Evolutionary conservation across 1,140 invertebrate species (phyloP), one percentile per base, ranked within the genome.

Genomic region (Achatina immaculata): DNA sequence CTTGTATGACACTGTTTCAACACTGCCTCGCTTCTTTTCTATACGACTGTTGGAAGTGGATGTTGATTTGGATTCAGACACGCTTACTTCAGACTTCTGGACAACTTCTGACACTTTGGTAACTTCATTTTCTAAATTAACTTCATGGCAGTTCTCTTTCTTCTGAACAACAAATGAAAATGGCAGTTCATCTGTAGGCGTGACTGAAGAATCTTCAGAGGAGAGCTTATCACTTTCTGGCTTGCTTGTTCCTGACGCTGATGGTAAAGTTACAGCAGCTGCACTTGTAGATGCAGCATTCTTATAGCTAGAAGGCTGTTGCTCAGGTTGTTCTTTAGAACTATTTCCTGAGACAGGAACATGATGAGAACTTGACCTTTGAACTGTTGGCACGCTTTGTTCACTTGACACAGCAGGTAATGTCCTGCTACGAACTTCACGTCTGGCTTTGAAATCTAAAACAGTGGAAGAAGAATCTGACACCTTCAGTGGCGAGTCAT

Each of bases 351-450:
- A 43, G 66, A 65, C 24, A n/a, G 76, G 72, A 16, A 68, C 73
- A 48, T 71, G 42, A 65, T 80, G 81, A 43, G 78, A 83, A 55
- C 74, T 83, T 62, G 82, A 68, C 68, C 81, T 75, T 80, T 85
- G 83, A 11, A 83, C 77, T 48, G 42, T 77, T 31, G 65, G 40
- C 24, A 78, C n/a, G 42, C 42, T 69, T 48, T 81, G 62, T 51
- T 85, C 68, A 51, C 43, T 43, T 62, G 71, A 31, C n/a, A 81
- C 82, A 55, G 83, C 83, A 74, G 88, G 87, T 21, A 89, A 75
- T 6, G 88, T 89, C 78, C 86, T 87, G 77, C 88, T 89, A 42
- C 88, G 84, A 72, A 48, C 78, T 71, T 86, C 84, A 62, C 88
- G 78, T 78, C 85, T 86, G 7, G 85, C 48, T 80, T 80, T 86